Evolutionary conservation across 2,113 vertebrate genomes (phyloP), one percentile per base, ranked within the genome.

Genomic region (Periophthalmus modestus): DNA sequence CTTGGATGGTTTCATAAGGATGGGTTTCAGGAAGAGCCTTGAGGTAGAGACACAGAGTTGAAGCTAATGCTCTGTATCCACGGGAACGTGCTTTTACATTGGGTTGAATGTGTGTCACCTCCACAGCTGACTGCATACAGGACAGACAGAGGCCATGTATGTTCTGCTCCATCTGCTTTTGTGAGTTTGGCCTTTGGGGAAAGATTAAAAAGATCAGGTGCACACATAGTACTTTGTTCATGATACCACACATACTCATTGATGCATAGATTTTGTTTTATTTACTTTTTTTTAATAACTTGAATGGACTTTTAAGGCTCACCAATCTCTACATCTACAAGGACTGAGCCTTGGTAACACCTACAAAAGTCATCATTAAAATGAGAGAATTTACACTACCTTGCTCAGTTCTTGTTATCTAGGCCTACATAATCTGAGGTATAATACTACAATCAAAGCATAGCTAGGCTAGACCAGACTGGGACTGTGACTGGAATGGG

Each of bases 11-110:
- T 66, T 58, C 54, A 69, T 65, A 3, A 57, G 28, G 48, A 28
- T 69, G 46, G 48, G 7, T 52, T 75, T 61, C 69, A 34, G 68
- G 58, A 66, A 52, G 75, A 48, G 58, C 59, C 57, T 59, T 19
- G 28, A 76, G 19, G 47, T 14, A 50, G 46, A 70, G 39, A 66
- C 21, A n/a, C 18, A 14, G 61, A 52, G 10, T 39, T 24, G 5
- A 16, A 33, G 36, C 24, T 2, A 24, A 54, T 66, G 23, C 43
- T 47, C 46, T 48, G 59, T 70, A 70, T 70, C 61, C 59, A 59
- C n/a, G 21, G 57, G 5, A 24, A 61, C 13, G 21, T 15, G 69
- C 63, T 61, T 67, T 54, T 73, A 61, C 50, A 33, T 7, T 58
- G 24, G 58, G 9, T 34, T 47, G 13, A 12, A 70, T 57, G 36